Percentiles rank a stretch among this genome's conserved stretches.
These are phyloP conservation scores for Phycodurus eques DNA, from an alignment of 2,113 vertebrate genomes.

Conservation along the genomic window DNA sequence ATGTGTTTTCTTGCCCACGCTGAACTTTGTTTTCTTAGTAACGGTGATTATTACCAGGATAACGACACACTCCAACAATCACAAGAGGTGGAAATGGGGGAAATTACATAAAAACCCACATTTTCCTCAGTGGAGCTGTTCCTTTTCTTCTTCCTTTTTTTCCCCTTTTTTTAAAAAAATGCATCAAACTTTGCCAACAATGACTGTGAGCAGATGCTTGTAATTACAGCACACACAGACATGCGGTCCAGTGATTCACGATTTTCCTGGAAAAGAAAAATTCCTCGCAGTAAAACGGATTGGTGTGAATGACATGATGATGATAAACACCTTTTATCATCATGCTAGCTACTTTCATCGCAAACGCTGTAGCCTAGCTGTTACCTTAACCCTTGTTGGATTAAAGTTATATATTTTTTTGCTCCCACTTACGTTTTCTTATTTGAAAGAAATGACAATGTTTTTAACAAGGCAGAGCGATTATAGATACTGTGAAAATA, in stretches of 20 bases:
- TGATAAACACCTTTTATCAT: constrained; percentile 3
- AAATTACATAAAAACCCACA: constrained; percentile 35
- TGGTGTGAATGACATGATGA: constrained; percentile 1
- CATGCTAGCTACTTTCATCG: neutral
- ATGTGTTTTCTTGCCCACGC: constrained; percentile 14
- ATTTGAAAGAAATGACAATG: neutral
- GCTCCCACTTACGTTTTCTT: neutral
- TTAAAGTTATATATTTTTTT: neutral
- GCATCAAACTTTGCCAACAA: constrained; percentile 11
- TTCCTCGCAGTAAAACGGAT: constrained; percentile 28
- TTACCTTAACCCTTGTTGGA: neutral
- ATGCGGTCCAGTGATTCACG: constrained; percentile 43
- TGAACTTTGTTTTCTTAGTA: constrained; percentile 33
- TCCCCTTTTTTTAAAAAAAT: constrained; percentile 27
- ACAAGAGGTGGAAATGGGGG: constrained; percentile 23
- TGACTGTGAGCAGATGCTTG: constrained; percentile 46
- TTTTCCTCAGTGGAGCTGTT: constrained; percentile 17
- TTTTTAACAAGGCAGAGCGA: neutral
- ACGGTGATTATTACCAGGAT: constrained; percentile 4
- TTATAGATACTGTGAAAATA: neutral
- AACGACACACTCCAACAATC: constrained; percentile 16
- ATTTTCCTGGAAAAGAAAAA: constrained; percentile 35
- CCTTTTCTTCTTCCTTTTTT: constrained; percentile 22
- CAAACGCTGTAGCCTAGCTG: neutral
- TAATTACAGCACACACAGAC: constrained; percentile 28